Evolutionary conservation across 2,797 vertebrate genomes (phyloP), one percentile per base, ranked within the genome.

Genomic region (Paguma larvata): DNA sequence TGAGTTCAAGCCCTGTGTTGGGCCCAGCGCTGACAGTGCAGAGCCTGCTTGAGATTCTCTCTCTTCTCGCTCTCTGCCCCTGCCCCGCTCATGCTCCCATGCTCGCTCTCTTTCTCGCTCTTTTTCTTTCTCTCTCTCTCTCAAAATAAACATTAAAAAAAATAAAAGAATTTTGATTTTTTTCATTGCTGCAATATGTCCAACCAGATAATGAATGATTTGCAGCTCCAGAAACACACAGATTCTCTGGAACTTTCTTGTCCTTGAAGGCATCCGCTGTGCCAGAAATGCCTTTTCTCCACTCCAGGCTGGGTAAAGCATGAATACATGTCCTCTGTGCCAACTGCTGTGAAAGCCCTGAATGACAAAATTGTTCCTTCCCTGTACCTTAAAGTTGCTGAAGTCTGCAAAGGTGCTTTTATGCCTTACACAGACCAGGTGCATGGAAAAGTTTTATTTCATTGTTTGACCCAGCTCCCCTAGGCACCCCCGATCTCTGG

Each of bases 121-220:
- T 38, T 38, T 46, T 11, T 46, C 46, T 46, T 8, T 46, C 46
- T 48, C 48, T 48, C 48, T 53, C 7, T 53, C 53, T 53, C 53
- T 23, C 56, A 21, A 23, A 56, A 56, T 56, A 56, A 56, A 56
- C 23, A 56, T 21, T 56, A 19, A 53, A 53, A 19, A 56, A 56
- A 56, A 56, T 56, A 97, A 89, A 83, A 72, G n/a, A 83, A 9
- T 68, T 62, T 85, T 41, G 32, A 56, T 79, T 92, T 89, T 84
- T 73, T 94, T 90, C 34, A 73, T 44, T 80, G 10, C 6, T 62
- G 21, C 32, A 89, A 19, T 62, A 34, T 25, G 14, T 62, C 38
- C 18, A 85, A 32, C 46, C 53, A 82, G 51, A 80, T 85, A 85
- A 67, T 59, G 34, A 97, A 93, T 56, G 67, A 34, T 59, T 82